A percentile compares a stretch with the other conserved stretches of the same genome.
These are phyloP conservation scores for Gallinago jamesoni DNA, from an alignment of 2,113 vertebrate genomes.

Conservation along the genomic window DNA sequence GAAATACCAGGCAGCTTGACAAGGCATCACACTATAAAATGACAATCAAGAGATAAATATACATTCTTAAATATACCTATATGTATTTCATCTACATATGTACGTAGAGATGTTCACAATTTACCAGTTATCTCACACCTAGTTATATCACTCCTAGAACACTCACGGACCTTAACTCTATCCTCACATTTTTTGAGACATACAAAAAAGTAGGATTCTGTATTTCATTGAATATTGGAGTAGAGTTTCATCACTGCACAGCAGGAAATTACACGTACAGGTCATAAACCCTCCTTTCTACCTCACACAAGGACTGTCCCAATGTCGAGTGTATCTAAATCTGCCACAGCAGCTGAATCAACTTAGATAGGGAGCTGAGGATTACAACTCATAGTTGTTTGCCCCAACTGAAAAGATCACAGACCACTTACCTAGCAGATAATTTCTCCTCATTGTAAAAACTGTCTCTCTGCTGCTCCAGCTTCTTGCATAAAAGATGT, in stretches of 20 bases:
- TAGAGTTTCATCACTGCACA: background rate
- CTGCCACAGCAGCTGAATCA: background rate
- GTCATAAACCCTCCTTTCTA: background rate
- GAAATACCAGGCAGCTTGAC: background rate
- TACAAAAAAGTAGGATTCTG: background rate
- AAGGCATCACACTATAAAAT: background rate
- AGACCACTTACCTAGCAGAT: background rate
- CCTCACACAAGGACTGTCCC: background rate
- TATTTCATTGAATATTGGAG: background rate
- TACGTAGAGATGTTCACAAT: background rate
- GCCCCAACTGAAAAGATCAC: background rate
- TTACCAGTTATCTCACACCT: background rate
- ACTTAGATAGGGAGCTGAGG: background rate
- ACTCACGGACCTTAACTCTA: background rate
- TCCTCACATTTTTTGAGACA: background rate
- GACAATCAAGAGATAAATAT: background rate
- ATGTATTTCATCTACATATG: background rate
- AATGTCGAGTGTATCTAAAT: background rate
- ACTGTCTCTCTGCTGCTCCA: background rate
- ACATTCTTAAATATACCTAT: background rate
- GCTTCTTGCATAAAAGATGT: background rate
- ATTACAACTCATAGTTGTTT: background rate
- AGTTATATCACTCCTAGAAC: background rate
- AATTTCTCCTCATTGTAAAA: background rate
- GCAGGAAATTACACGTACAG: background rate